Percentiles rank a stretch among this genome's conserved stretches.
These are phyloP conservation scores for Conops quadrifasciatus DNA, from an alignment of 2,888 invertebrate genomes.

Conservation along the genomic window DNA sequence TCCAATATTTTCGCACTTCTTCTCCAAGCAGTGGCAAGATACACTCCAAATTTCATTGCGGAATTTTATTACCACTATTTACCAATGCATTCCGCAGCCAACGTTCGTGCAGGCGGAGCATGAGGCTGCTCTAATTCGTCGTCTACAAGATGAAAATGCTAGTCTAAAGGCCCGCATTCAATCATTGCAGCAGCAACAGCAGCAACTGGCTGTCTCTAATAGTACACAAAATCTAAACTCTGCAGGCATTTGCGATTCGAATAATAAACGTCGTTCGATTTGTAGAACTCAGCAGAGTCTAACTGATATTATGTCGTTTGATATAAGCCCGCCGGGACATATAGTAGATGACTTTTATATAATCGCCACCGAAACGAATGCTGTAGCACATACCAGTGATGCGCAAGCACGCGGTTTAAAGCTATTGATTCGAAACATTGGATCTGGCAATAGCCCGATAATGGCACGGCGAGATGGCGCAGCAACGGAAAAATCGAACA, in stretches of 20 bases:
- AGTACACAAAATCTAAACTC: conserved; percentile 46
- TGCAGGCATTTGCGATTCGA: conserved; percentile 36
- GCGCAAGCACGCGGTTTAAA: conserved; percentile 80
- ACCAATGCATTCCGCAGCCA: conserved; percentile 86
- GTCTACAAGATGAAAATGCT: conserved; percentile 86
- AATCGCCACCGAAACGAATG: conserved; percentile 78
- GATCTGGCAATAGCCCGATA: conserved; percentile 80
- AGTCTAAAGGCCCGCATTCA: conserved; percentile 69
- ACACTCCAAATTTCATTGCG: conserved; percentile 88
- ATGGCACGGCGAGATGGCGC: conserved; percentile 73
- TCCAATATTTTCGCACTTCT: conserved; percentile 85
- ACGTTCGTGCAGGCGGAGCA: conserved; percentile 86
- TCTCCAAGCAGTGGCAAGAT: conserved; percentile 95
- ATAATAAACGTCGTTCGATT: conserved; percentile 53
- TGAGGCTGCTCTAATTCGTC: conserved; percentile 80
- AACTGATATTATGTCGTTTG: conserved; percentile 71
- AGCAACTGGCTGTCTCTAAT: conserved; percentile 43
- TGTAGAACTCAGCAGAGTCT: conserved; percentile 68
- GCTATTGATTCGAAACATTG: conserved; percentile 82
- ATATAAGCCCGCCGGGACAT: conserved; percentile 78
- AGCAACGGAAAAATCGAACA: conserved; percentile 33
- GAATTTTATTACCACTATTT: conserved; percentile 91
- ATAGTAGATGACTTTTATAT: conserved; percentile 92
- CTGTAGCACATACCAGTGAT: conserved; percentile 60
- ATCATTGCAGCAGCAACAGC: conserved; percentile 55